Base-by-base conservation (phyloP, 1,140 invertebrate species). In the Schmidtea mediterranea region DNA sequence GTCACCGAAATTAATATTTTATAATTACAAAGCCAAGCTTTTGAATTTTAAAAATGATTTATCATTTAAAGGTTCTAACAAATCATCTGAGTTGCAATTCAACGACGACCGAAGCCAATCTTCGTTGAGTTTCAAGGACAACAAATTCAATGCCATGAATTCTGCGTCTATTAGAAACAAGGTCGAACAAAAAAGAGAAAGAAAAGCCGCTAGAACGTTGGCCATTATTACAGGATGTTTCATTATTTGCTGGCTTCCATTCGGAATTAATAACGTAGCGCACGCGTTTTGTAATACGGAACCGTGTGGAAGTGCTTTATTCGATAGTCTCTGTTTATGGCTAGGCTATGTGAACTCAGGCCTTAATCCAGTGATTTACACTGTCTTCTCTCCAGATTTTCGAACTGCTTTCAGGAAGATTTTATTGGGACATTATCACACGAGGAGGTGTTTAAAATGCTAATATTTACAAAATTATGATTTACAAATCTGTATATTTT, bases 291-390 rank as follows among this genome's bases (percentile, higher is more conserved):
- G 19, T 41, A 19, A 46, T 18, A 15, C 12, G 5, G 45, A 5
- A 37, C 12, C 12, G 12, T 9, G 15, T 15, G 36, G 36, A 37
- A 19, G 39, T 8, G 12, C 39, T 8, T 8, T 8, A 8, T 8
- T 71, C 13, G 56, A 58, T 49, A 53, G 55, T 19, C 51, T 67
- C 13, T 57, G 62, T 22, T 54, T 67, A n/a, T 89, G 82, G 83
- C 66, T 89, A 26, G 83, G 83, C 36, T 89, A 86, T 62, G 76
- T 80, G 24, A 82, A 79, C 56, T 83, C 80, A 1, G 82, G 82
- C 74, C 79, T 87, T 10, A 89, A 89, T 67, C 82, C 82, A 0
- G 55, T 69, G 21, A 80, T 84, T 52, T 87, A 87, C 61, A 87
- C 82, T 1, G 81, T 86, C 51, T 87, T 89, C 19, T 12, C 39